Evolutionary conservation across 2,113 vertebrate genomes (phyloP).

Genomic region (Egretta garzetta): DNA sequence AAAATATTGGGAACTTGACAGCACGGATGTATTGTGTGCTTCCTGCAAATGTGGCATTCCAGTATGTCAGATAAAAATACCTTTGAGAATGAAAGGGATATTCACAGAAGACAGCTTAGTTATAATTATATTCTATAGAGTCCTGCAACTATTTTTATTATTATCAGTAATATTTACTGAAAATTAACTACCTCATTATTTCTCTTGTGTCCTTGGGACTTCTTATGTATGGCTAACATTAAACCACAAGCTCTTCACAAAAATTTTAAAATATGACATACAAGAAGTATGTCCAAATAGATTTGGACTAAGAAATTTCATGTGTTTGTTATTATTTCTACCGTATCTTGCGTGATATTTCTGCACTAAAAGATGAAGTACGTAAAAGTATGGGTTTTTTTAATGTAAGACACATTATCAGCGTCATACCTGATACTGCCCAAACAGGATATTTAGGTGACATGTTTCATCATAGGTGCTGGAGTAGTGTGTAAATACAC

Average conservation of each 20-base stretch:
- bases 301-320: background rate
- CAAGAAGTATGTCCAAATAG: background rate
- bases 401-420: background rate
- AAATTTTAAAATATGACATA: background rate
- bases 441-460: background rate
- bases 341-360: background rate
- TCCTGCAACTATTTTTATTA: background rate
- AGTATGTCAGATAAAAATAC: constrained; percentile 38
- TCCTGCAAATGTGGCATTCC: constrained; percentile 22
- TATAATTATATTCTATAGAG: background rate
- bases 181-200: background rate
- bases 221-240: background rate
- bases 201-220: background rate
- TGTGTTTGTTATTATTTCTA: background rate
- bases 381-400: rapidly evolving
- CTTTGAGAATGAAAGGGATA: background rate
- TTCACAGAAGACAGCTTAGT: background rate
- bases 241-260: background rate
- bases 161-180: background rate
- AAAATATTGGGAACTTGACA: constrained; percentile 51
- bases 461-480: background rate
- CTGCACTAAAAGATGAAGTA: background rate
- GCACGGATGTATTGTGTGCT: constrained; percentile 6
- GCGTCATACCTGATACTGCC: background rate
- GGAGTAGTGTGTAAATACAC: background rate